Evolutionary conservation across 2,113 vertebrate genomes (phyloP), one percentile per base, ranked within the genome.

Genomic region (Callopanchax toddi): DNA sequence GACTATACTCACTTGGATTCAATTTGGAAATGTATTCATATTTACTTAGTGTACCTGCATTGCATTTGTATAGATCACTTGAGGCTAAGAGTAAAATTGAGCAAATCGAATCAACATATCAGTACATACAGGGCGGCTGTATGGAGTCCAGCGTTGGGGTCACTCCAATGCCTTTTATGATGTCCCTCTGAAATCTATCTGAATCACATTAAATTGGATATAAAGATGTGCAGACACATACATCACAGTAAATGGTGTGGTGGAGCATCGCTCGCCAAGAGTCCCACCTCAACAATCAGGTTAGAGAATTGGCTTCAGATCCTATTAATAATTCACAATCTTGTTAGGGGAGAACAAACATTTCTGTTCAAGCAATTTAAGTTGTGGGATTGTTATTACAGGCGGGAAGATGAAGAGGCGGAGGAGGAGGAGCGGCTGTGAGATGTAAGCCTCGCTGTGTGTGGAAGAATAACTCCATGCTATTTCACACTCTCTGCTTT

Each of bases 271-370:
- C 87, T 86, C 81, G 87, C 85, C 86, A 87, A 90, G 71, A 89
- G 86, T 92, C 92, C 91, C 91, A 89, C 91, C 92, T 92, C 89
- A 82, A 88, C 89, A 92, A 92, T 92, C 88, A 58, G 89, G 90
- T 92, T 92, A 92, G 72, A 84, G 84, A 59, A 86, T 82, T 82
- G 84, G 91, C 88, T 88, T 84, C 76, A 87, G 90, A 91, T 92
- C 89, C 89, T 67, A 92, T 93, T 92, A 93, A 93, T 93, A 92
- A 92, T 93, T 93, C 89, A 92, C 91, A 84, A 91, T 92, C 92
- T 79, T 89, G 92, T 92, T 92, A 92, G 86, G 43, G 71, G 88
- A 93, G 91, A 91, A 93, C 92, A 92, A 92, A 93, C 92, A 92
- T 92, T 91, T 92, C 89, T 91, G 90, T 90, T 90, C 85, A 81